Evolutionary conservation across 2,888 invertebrate species (phyloP), one percentile per base, ranked within the genome.

Genomic region (Drosophila melanosoma): DNA sequence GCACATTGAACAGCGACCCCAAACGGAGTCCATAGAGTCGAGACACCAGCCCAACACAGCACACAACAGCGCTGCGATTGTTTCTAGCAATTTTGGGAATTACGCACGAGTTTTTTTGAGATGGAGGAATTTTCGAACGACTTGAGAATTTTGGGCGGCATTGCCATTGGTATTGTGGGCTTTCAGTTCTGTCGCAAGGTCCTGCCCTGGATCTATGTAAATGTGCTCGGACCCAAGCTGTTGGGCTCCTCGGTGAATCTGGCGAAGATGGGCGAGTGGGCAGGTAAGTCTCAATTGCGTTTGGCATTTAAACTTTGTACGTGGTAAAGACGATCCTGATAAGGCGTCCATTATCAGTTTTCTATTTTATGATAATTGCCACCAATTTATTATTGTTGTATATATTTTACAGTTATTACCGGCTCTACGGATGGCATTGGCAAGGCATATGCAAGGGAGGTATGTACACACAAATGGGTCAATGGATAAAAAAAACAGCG

Each of bases 401-500:
- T 15, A 32, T n/a, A 17, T 57, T 12, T 90, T 96, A 53, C 94
- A 97, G 97, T 98, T 85, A 94, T 98, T 17, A 98, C 98, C 20
- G 98, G 98, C 15, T 95, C 96, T 17, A 98, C 98, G 0, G 98
- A 98, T 94, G 98, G 98, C 5, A 96, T 98, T 74, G 98, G 98
- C 76, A 97, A 97, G 92, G 96, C 97, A 26, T 98, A 97, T 90
- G 97, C 97, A 0, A 95, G 95, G 91, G 95, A 95, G 91, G 95
- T 95, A 93, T 89, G 92, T 88, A 70, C 29, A 38, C 54, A 26
- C 17, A 56, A 26, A 12, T 26, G 54, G 35, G 26, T n/a, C 12
- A n/a, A 40, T 26, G 38, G 12, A n/a, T 5, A 10, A 15, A 40
- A 40, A 10, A 15, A 29, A n/a, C 26, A 56, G 12, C 35, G 33